Conservation (phyloP, 2,113 vertebrate species). For the Haemorhous mexicanus region DNA sequence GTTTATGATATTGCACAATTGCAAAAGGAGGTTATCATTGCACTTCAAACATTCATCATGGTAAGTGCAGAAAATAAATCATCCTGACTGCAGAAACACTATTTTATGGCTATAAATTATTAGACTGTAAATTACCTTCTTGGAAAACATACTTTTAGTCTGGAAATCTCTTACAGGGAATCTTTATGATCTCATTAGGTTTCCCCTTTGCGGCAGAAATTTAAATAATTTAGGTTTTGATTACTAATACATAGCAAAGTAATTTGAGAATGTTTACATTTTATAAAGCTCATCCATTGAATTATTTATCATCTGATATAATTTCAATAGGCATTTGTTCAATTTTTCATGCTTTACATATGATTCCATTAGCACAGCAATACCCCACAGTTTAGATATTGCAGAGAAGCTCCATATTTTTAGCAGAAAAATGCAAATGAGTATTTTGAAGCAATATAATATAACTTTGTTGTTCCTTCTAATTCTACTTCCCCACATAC, state of each 20-base stretch:
- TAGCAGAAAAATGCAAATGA: not conserved
- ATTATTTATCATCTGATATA: conserved; percentile 26
- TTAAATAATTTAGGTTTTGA: conserved; percentile 55
- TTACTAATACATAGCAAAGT: conserved; percentile 53
- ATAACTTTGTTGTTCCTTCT: not conserved
- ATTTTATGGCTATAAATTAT: conserved; percentile 29
- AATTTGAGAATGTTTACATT: conserved; percentile 53
- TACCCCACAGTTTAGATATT: not conserved
- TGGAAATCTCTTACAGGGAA: not conserved
- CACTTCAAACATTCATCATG: not conserved
- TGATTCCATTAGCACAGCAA: not conserved
- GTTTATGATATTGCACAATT: not conserved
- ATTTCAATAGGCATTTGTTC: conserved; percentile 16
- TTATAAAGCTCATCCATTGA: conserved; percentile 6
- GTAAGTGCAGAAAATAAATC: conserved; percentile 19
- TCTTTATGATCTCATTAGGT: conserved; percentile 41
- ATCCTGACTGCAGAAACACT: conserved; percentile 4
- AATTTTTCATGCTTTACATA: conserved; percentile 35
- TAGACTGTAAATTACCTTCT: not conserved
- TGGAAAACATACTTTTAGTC: conserved; percentile 8
- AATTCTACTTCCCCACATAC: not conserved
- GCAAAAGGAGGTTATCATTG: not conserved
- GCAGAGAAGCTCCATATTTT: not conserved
- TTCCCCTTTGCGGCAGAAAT: not conserved
- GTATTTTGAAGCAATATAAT: not conserved